A percentile compares a stretch with the other conserved stretches of the same genome.
Conservation (phyloP, 1,140 invertebrate genomes). For the Ostrea denselamellosa region DNA sequence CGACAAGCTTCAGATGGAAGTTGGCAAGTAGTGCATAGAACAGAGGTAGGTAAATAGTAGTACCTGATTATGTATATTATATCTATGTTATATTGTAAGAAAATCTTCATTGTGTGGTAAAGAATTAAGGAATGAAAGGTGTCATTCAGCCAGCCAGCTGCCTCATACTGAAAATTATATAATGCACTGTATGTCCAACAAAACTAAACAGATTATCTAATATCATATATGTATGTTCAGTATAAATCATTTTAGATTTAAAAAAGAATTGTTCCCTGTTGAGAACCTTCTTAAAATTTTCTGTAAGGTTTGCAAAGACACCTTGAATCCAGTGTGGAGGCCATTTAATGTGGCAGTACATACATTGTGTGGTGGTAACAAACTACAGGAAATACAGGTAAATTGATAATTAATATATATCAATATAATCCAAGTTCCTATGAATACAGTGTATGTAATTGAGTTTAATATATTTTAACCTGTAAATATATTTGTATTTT, state of each 20-base stretch:
- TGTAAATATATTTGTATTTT: background rate
- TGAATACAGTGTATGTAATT: too few species aligned
- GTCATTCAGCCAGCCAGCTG: too few species aligned
- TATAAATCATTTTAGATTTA: background rate
- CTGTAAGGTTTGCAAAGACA: constrained; percentile 76
- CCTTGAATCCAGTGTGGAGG: constrained; percentile 79
- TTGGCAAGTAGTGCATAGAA: constrained; percentile 72
- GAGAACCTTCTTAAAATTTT: background rate
- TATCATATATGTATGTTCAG: too few species aligned
- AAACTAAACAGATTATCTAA: too few species aligned
- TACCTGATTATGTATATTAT: background rate
- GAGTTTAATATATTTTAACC: too few species aligned
- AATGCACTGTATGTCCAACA: too few species aligned
- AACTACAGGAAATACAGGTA: constrained; percentile 72
- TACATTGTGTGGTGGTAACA: constrained; percentile 77
- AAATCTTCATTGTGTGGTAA: background rate
- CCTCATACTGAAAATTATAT: too few species aligned
- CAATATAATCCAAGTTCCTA: too few species aligned
- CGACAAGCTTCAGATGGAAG: constrained; percentile 79
- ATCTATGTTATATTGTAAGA: background rate
- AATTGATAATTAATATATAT: background rate
- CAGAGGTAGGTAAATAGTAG: constrained; percentile 64
- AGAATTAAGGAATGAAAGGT: background rate
- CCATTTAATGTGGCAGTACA: constrained; percentile 76
- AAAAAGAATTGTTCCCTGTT: background rate